Evolutionary conservation across 2,797 vertebrate genomes (phyloP).

Genomic region (Synanceia verrucosa): DNA sequence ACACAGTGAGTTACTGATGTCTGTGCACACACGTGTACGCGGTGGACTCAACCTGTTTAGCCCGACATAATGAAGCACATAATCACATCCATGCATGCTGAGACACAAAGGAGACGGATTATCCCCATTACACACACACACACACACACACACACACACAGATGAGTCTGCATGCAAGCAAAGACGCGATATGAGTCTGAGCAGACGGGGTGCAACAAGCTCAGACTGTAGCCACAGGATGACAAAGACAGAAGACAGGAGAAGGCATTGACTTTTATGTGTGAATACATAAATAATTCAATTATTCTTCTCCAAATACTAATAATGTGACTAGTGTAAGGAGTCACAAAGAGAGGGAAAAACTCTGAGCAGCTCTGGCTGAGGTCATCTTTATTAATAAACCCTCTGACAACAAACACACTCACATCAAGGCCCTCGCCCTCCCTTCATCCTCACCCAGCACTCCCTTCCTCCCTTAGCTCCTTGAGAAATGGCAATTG

Average conservation of each 20-base stretch:
- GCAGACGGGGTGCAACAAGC: conserved; percentile 19
- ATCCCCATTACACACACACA: conserved; percentile 45
- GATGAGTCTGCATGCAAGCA: conserved; percentile 22
- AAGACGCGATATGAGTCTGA: conserved; percentile 21
- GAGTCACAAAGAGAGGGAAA: conserved; percentile 16
- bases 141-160: conserved; percentile 14
- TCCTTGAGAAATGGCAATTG: conserved; percentile 72
- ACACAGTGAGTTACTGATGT: conserved; percentile 53
- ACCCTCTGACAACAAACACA: conserved; percentile 78
- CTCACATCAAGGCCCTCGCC: conserved; percentile 64
- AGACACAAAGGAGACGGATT: conserved; percentile 73
- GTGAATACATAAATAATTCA: conserved; percentile 6
- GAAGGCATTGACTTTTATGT: neutral
- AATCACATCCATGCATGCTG: conserved; percentile 63
- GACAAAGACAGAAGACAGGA: conserved; percentile 18
- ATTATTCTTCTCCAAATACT: conserved; percentile 26
- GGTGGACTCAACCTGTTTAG: conserved; percentile 50
- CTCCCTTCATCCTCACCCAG: conserved; percentile 43
- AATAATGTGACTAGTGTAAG: conserved; percentile 28
- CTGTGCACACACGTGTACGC: conserved; percentile 22
- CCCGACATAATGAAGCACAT: conserved; percentile 63
- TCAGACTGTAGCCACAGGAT: conserved; percentile 9
- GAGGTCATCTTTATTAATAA: conserved; percentile 88
- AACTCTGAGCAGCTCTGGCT: conserved; percentile 47
- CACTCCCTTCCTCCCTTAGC: conserved; percentile 48